Conservation (phyloP, 1,140 invertebrate genomes). For the Archegozetes longisetosus region DNA sequence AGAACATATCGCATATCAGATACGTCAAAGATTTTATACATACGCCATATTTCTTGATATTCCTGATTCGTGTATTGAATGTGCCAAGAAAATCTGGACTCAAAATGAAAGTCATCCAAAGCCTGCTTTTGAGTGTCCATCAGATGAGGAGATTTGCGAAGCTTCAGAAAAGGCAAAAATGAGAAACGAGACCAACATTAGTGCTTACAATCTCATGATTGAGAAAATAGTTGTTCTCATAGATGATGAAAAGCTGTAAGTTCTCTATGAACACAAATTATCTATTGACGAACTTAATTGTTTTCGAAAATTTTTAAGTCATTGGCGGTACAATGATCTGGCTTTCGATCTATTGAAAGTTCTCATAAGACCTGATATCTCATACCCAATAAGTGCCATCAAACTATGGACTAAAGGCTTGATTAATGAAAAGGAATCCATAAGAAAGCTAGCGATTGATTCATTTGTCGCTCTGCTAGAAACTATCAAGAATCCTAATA, state of each 20-base stretch:
- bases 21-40: conserved; percentile 35
- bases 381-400: conserved; percentile 43
- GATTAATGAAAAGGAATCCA: conserved; percentile 53
- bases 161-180: conserved; percentile 13
- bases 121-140: not conserved
- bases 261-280: conserved; percentile 19
- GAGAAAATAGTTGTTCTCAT: conserved; percentile 44
- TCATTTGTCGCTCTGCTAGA: conserved; percentile 38
- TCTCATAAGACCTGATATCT: conserved; percentile 50
- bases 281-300: not conserved
- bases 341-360: conserved; percentile 50
- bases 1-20: conserved; percentile 36
- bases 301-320: conserved; percentile 34
- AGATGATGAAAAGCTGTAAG: conserved; percentile 49
- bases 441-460: conserved; percentile 50
- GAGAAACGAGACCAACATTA: conserved; percentile 33
- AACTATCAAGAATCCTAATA: conserved; percentile 53
- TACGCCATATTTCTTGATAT: conserved; percentile 32
- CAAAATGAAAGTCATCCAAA: not conserved
- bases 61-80: not conserved
- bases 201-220: conserved; percentile 42
- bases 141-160: not conserved
- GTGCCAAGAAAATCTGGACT: not conserved
- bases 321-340: conserved; percentile 62
- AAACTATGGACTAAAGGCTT: conserved; percentile 47